Evolutionary conservation across 2,797 vertebrate genomes (phyloP), one percentile per base, ranked within the genome.

Genomic region (Odontamblyopus lacepedii): DNA sequence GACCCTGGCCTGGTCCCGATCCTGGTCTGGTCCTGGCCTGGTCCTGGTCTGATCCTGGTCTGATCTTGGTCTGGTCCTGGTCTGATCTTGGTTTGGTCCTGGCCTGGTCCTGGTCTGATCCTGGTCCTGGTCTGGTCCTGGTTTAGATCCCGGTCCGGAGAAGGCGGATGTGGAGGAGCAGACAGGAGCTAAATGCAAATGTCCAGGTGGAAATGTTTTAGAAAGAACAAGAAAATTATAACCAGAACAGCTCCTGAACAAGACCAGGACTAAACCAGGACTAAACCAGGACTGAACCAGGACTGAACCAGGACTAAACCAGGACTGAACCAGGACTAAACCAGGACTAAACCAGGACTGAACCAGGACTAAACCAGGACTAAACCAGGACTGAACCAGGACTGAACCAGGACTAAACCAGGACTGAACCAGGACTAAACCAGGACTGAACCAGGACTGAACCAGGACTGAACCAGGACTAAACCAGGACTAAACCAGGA

Each of bases 151-250:
- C 50, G 3, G 56, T 41, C 41, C 41, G 3, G 12, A 13, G 41
- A 44, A 44, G 13, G 41, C 41, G 41, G 41, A 44, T 44, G 41
- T 26, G 6, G 59, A 16, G 59, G 27, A 61, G 59, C 59, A 61
- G 59, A 16, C 30, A 3, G 15, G 56, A 59, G 60, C 60, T 32
- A 30, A 32, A 62, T 62, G 60, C 29, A 7, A 62, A 62, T 62
- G 60, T 29, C 7, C 60, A 62, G 60, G 60, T 62, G 60, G 60
- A 35, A 62, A 16, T 30, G 18, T 18, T 62, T 62, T 32, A 62
- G 60, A 62, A 27, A 62, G 60, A 30, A 30, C 13, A 23, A 6
- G 60, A 30, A 32, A 62, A 62, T 62, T 62, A 62, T 30, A 62
- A 62, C 27, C 29, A 35, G 60, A 62, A 9, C 29, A 18, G 30